These are phyloP conservation scores for Chironomus tentans DNA, from an alignment of 2,888 invertebrate genomes.

Conservation along the genomic window DNA sequence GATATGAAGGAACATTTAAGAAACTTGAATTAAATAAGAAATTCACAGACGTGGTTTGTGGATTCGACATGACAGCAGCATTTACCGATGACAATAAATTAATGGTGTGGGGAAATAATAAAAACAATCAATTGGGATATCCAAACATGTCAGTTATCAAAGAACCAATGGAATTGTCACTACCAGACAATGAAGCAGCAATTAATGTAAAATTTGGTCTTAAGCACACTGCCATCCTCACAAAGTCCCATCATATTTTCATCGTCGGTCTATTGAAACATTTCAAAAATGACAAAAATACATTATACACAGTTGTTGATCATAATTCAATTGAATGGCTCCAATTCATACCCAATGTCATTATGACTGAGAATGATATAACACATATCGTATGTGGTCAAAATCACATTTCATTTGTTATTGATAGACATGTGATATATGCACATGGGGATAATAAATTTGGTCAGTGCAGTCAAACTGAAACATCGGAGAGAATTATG, in stretches of 20 bases:
- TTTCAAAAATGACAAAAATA: conserved; percentile 34
- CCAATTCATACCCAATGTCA: conserved; percentile 47
- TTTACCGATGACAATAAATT: conserved; percentile 58
- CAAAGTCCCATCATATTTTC: conserved; percentile 36
- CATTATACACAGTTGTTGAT: conserved; percentile 30
- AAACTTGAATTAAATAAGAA: conserved; percentile 44
- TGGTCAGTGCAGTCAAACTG: conserved; percentile 55
- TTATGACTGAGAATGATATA: conserved; percentile 43
- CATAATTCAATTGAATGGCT: conserved; percentile 32
- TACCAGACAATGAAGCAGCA: conserved; percentile 36
- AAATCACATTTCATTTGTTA: conserved; percentile 60
- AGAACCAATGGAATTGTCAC: conserved; percentile 35
- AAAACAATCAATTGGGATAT: conserved; percentile 65
- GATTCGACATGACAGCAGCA: conserved; percentile 76
- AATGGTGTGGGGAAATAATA: conserved; percentile 77
- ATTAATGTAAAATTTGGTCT: conserved; percentile 37
- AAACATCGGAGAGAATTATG: conserved; percentile 46
- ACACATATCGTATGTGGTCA: conserved; percentile 65
- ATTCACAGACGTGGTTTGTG: conserved; percentile 58
- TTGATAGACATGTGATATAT: conserved; percentile 50
- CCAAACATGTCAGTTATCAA: conserved; percentile 40
- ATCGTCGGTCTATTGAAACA: conserved; percentile 33
- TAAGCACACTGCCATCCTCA: conserved; percentile 38
- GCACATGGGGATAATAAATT: conserved; percentile 79
- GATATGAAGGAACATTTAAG: conserved; percentile 38